A percentile compares a stretch with the other conserved stretches of the same genome.
Conservation (phyloP, 2,888 invertebrate species). For the Kryphioiulus occultus region DNA sequence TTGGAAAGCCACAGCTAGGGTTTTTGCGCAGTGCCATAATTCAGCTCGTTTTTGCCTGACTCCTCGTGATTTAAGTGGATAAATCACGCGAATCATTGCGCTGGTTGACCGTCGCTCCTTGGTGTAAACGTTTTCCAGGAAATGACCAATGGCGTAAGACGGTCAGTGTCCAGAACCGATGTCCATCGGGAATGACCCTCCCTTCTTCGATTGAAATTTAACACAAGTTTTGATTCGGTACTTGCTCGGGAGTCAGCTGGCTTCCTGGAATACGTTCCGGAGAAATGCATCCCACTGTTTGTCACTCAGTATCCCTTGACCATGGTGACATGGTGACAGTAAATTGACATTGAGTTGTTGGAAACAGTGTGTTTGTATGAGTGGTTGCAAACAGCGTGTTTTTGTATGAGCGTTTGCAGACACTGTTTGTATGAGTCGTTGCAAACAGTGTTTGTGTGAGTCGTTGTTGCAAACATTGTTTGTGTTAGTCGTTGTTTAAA, state of each 20-base stretch:
- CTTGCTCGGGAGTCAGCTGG: too few species aligned
- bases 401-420: too few species aligned
- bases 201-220: neutral
- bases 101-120: neutral
- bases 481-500: too few species aligned
- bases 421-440: too few species aligned
- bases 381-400: too few species aligned
- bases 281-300: neutral
- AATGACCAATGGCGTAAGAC: neutral
- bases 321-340: too few species aligned
- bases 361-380: too few species aligned
- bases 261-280: neutral
- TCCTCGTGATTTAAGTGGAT: neutral
- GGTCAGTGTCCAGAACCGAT: neutral
- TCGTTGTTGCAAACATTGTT: too few species aligned
- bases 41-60: neutral
- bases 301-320: too few species aligned
- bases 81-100: neutral
- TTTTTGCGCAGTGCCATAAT: neutral
- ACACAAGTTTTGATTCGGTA: neutral
- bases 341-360: too few species aligned
- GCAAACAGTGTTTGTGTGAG: too few species aligned
- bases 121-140: neutral
- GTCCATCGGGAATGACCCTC: neutral
- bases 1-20: neutral